Evolutionary conservation across 37 sponge, comb jelly and placozoan species (phyloP), one percentile per base, ranked within the genome.

Genomic region (Aplysina aerophoba): DNA sequence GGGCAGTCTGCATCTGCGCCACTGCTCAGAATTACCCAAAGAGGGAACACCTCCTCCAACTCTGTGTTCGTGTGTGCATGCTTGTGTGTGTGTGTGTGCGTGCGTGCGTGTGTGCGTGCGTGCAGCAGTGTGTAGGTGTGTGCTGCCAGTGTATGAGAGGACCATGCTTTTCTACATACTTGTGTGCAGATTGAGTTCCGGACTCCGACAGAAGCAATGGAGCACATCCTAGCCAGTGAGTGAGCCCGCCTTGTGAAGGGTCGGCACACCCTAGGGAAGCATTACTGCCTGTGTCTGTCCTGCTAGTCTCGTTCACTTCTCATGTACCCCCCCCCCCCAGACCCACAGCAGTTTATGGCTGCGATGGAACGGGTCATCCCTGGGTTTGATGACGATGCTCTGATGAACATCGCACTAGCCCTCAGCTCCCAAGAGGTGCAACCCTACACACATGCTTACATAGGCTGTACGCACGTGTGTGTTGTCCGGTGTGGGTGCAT

Each of bases 321-420:
- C 38, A 28, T 5, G 27, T 34, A 13, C 60, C 38, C 22, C 30
- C 20, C 56, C 22, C 56, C 57, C 58, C 35, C 82, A 89, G 90
- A 85, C 33, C 94, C 90, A 19, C 84, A 88, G 30, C 90, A 91
- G 85, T 82, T 60, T 72, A 78, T 91, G 91, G 24, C 87, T 83
- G 87, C 81, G 0, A 84, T 94, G 87, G 62, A 78, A 31, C 88
- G 80, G 11, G 20, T 87, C 12, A 28, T 85, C 0, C 83, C 85
- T 37, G 64, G 41, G 12, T 60, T 82, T 59, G 97, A 96, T 64
- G 95, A 94, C 56, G 97, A 96, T 24, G 85, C 97, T 71, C 91
- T 94, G 89, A 94, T 96, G 95, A 91, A 96, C 55, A 83, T 96
- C 5, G 97, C 97, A 41, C 73, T 96, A 55, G 85, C 89, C 4